Conservation (phyloP, 2,113 vertebrate genomes). For the Poecilia latipinna region DNA sequence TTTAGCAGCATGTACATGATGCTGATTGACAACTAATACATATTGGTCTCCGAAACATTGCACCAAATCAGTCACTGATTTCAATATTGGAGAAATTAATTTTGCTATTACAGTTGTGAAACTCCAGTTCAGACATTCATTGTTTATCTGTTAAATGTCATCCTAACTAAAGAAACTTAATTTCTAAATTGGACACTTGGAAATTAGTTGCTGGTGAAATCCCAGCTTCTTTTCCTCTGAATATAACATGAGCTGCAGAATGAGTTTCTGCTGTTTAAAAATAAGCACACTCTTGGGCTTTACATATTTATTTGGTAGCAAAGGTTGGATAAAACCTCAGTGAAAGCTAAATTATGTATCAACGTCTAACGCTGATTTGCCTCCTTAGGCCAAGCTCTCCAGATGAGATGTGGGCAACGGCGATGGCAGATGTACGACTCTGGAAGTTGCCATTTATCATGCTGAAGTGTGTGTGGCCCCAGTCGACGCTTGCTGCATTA, state of each 20-base stretch:
- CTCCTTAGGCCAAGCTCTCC: constrained; percentile 47
- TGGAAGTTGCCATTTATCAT: constrained; percentile 51
- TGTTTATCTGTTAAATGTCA: constrained; percentile 21
- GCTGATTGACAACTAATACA: neutral
- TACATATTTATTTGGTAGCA: constrained; percentile 72
- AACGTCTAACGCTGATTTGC: constrained; percentile 52
- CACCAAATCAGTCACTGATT: neutral
- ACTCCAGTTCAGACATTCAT: constrained; percentile 11
- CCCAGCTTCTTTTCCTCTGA: constrained; percentile 61
- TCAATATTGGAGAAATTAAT: too few species aligned
- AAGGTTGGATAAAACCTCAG: constrained; percentile 62
- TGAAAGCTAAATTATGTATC: constrained; percentile 69
- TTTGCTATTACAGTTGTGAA: too few species aligned
- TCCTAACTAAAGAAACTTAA: neutral
- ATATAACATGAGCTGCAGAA: constrained; percentile 49
- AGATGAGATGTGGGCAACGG: constrained; percentile 47
- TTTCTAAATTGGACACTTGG: constrained; percentile 49
- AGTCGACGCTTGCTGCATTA: constrained; percentile 51
- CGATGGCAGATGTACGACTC: constrained; percentile 44
- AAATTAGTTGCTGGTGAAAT: constrained; percentile 58
- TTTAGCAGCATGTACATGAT: too few species aligned
- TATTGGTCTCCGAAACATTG: neutral
- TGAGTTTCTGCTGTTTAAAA: constrained; percentile 58
- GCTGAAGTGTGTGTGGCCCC: constrained; percentile 27
- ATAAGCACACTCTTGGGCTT: constrained; percentile 49